Conservation (phyloP, 1,140 invertebrate species). For the Eumaeus atala region DNA sequence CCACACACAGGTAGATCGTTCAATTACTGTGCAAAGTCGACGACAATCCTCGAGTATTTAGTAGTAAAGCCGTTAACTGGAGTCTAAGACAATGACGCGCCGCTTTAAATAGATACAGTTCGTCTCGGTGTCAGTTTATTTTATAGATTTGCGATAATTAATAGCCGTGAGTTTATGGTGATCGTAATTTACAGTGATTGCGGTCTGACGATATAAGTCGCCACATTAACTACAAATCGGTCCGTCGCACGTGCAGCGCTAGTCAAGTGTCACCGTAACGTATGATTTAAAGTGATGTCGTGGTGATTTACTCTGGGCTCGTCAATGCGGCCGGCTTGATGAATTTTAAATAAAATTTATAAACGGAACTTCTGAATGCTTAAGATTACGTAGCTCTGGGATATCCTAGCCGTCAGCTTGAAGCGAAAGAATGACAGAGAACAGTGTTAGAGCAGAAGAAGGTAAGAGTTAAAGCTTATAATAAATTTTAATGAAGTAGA, state of each 20-base stretch:
- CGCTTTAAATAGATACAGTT: conserved; percentile 1
- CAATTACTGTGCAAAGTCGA: no score
- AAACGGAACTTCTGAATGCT: no score
- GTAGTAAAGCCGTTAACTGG: background rate
- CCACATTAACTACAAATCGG: conserved; percentile 2
- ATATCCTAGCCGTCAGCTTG: no score
- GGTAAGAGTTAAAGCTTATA: no score
- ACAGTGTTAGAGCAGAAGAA: no score
- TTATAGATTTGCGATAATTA: conserved; percentile 15
- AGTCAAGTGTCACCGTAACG: conserved; percentile 14
- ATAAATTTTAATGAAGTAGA: no score
- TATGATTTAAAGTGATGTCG: background rate
- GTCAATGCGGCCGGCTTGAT: background rate
- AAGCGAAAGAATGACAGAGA: no score
- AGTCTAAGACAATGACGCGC: background rate
- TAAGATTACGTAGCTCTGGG: no score
- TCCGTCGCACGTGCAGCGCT: conserved; percentile 18
- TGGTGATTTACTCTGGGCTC: background rate
- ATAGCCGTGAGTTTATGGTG: conserved; percentile 25
- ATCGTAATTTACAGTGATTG: conserved; percentile 30
- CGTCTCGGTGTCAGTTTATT: background rate
- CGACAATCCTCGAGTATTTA: no score
- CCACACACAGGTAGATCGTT: no score
- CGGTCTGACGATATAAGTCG: conserved; percentile 16
- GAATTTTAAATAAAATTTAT: no score